Percentiles rank a stretch among this genome's conserved stretches.
Evolutionary conservation across 2,113 vertebrate species (phyloP).

Genomic region (Catharus bicknelli): DNA sequence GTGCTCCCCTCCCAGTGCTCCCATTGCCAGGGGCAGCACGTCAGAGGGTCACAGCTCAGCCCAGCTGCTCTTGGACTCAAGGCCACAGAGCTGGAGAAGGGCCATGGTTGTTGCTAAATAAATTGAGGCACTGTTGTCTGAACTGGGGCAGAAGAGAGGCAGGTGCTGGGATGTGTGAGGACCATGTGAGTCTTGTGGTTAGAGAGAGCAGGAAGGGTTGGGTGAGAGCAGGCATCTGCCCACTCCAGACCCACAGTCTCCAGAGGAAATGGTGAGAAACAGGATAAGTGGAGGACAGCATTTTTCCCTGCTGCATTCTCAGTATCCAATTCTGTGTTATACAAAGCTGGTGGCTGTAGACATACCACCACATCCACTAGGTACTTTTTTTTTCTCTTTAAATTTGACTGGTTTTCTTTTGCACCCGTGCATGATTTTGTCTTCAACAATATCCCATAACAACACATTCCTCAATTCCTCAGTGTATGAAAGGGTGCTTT

Average conservation of each 20-base stretch:
- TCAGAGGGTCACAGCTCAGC: not conserved
- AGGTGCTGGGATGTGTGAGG: not conserved
- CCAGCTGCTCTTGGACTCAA: not conserved
- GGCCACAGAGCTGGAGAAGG: not conserved
- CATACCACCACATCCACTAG: not conserved
- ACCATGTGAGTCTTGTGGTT: accelerated
- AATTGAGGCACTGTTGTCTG: accelerated
- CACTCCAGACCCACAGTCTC: not conserved
- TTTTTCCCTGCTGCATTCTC: not conserved
- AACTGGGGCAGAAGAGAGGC: not conserved
- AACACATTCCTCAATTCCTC: not conserved
- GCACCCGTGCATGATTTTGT: not conserved
- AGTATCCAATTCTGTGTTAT: not conserved
- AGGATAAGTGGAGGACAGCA: accelerated
- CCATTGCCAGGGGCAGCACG: not conserved
- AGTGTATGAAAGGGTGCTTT: not conserved
- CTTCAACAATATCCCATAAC: accelerated
- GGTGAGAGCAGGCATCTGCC: not conserved
- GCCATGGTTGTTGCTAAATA: not conserved
- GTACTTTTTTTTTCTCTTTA: not conserved
- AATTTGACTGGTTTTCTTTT: not conserved
- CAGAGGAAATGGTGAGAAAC: not conserved
- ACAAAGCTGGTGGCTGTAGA: not conserved
- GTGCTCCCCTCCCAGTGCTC: accelerated
- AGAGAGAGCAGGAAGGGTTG: not conserved